Percentiles rank a stretch among this genome's conserved stretches.
Conservation (phyloP, 2,113 vertebrate genomes). For the Lethenteron camtschaticum region DNA sequence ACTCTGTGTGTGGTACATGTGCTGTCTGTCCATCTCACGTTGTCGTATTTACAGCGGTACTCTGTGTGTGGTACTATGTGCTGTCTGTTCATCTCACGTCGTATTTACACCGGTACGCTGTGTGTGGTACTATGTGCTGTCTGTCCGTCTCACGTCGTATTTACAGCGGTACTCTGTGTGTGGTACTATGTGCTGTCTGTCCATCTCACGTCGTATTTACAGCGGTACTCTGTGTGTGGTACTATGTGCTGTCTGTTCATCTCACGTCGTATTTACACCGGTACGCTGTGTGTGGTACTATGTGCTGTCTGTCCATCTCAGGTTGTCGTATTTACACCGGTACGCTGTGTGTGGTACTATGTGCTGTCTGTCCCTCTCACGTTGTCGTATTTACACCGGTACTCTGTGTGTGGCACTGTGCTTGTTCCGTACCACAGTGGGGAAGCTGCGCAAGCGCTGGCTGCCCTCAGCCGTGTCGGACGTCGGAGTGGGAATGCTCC, state of each 20-base stretch:
- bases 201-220: no score
- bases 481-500: conserved; percentile 79
- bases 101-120: conserved; percentile 10
- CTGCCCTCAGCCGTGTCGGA: conserved; percentile 68
- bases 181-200: conserved; percentile 18
- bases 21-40: no score
- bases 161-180: conserved; percentile 16
- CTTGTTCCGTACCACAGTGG: conserved; percentile 48
- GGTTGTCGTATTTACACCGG: no score
- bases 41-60: no score
- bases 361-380: not conserved
- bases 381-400: no score
- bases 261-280: no score
- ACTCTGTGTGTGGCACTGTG: conserved; percentile 29
- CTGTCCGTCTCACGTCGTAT: no score
- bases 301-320: conserved; percentile 9
- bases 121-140: conserved; percentile 26
- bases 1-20: conserved; percentile 24
- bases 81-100: no score
- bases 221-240: conserved; percentile 26
- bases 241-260: conserved; percentile 15
- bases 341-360: conserved; percentile 28
- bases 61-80: conserved; percentile 31
- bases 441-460: conserved; percentile 94
- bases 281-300: conserved; percentile 26